phyloP scores from a whole-genome alignment of 2,113 vertebrate genomes.

The Cacatua alba region DNA sequence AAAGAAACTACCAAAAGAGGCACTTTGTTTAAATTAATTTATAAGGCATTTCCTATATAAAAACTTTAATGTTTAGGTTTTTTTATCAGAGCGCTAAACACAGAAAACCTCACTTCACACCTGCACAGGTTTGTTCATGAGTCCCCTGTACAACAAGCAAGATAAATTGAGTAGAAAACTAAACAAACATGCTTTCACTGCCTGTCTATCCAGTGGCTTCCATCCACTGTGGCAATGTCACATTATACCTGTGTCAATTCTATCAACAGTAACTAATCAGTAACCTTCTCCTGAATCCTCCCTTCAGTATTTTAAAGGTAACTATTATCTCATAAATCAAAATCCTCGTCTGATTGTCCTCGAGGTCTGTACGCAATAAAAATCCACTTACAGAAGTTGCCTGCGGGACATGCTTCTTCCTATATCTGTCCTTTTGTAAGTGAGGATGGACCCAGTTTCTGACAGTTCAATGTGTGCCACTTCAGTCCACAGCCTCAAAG shows the following conservation, averaged over 20 bases:
- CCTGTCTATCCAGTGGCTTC: neutral
- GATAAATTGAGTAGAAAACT: neutral
- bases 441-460: neutral
- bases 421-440: neutral
- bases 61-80: neutral
- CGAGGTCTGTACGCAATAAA: neutral
- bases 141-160: neutral
- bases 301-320: neutral
- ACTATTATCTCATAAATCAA: neutral
- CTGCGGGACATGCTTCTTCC: neutral
- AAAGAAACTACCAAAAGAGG: neutral
- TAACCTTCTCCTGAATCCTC: neutral
- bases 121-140: neutral
- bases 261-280: slow-evolving; percentile 28
- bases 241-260: neutral
- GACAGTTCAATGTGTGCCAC: neutral
- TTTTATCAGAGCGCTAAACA: neutral
- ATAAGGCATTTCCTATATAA: neutral
- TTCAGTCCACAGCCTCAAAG: neutral
- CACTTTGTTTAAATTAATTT: neutral
- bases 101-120: neutral
- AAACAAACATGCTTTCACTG: neutral
- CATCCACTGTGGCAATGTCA: neutral
- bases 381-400: neutral
- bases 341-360: neutral